A percentile compares a stretch with the other conserved stretches of the same genome.
Conservation (phyloP, 2,797 vertebrate genomes). For the Catostomus latipinnis region DNA sequence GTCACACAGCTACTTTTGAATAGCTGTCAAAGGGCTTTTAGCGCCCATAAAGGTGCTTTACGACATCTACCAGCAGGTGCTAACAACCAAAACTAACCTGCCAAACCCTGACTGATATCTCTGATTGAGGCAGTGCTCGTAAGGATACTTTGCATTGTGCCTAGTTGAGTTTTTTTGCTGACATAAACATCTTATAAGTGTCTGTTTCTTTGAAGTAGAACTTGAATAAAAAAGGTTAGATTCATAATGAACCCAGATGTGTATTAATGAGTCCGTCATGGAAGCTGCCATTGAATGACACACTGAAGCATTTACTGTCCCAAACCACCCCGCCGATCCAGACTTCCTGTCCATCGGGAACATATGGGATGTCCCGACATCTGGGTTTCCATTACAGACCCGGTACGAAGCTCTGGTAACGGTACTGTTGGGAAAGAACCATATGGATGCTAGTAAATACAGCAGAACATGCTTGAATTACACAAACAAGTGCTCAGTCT, state of each 20-base stretch:
- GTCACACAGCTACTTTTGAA: too few relatives aligned
- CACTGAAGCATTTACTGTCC: conserved; percentile 21
- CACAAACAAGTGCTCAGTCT: neutral
- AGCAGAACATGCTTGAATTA: neutral
- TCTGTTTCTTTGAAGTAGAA: conserved; percentile 42
- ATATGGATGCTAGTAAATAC: neutral
- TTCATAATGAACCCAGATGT: conserved; percentile 68
- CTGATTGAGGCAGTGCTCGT: too few relatives aligned
- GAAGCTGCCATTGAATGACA: conserved; percentile 58
- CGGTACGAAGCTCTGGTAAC: neutral
- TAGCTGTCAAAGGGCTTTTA: too few relatives aligned
- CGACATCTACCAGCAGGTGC: too few relatives aligned
- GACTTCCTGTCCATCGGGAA: neutral
- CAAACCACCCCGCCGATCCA: neutral
- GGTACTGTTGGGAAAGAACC: neutral
- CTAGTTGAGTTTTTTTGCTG: neutral
- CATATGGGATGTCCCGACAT: neutral
- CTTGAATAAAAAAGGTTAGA: conserved; percentile 20
- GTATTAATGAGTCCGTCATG: conserved; percentile 68
- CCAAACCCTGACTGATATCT: too few relatives aligned
- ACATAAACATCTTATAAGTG: conserved; percentile 50
- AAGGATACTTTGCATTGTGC: neutral
- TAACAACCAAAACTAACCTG: too few relatives aligned
- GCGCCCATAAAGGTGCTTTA: too few relatives aligned
- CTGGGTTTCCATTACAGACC: neutral